phyloP scores from a whole-genome alignment of 2,888 invertebrate species.

The Drosophila tripunctata region DNA sequence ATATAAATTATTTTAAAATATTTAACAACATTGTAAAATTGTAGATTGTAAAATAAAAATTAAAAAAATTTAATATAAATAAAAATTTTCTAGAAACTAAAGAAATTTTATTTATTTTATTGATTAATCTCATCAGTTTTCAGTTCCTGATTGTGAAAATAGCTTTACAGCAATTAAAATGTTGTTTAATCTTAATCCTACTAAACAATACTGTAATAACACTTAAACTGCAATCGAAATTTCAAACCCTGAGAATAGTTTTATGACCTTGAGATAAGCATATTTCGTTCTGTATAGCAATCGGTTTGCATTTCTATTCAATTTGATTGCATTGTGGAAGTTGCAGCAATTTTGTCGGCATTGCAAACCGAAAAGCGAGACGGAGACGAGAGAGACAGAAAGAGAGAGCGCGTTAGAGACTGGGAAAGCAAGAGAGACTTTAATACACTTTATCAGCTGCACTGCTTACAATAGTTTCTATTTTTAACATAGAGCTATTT shows the following conservation, averaged over 20 bases:
- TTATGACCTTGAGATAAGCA: constrained; percentile 4
- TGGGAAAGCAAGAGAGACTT: no score
- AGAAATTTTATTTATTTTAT: no score
- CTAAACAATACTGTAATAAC: neutral
- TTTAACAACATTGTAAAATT: no score
- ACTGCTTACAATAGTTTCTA: neutral
- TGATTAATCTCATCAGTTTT: neutral
- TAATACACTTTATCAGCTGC: neutral
- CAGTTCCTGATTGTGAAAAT: neutral
- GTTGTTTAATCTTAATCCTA: neutral
- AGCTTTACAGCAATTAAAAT: neutral
- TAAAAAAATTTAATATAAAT: no score
- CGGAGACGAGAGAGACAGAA: neutral
- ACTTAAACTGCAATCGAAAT: no score
- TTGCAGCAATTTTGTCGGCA: constrained; percentile 5
- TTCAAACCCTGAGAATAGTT: neutral
- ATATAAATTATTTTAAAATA: no score
- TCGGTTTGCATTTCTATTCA: neutral
- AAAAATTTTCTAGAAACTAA: no score
- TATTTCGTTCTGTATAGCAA: constrained; percentile 3
- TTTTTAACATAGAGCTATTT: neutral
- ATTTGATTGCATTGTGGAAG: constrained; percentile 5
- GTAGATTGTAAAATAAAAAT: no score
- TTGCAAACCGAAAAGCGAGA: neutral
- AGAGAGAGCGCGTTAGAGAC: neutral